phyloP scores from a whole-genome alignment of 23 tunicate genomes.

The Oikopleura albicans region DNA sequence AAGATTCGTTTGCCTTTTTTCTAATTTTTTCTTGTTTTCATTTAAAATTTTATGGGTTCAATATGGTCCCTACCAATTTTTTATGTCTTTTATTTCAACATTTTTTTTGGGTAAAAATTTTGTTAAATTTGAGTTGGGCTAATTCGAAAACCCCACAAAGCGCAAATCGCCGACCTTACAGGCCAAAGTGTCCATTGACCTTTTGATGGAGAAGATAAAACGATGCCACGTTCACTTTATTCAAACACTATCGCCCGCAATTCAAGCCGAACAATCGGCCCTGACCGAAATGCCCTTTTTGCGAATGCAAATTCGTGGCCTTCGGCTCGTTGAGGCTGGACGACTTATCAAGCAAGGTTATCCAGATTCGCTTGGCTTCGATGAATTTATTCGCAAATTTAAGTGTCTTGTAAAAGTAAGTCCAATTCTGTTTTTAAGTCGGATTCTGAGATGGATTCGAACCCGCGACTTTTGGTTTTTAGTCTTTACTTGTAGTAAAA shows the following conservation, averaged over 20 bases:
- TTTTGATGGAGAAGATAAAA: constrained; percentile 35
- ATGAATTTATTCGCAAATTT: constrained; percentile 7
- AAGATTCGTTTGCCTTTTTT: too few species aligned
- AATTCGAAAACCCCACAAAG: too few species aligned
- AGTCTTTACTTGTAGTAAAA: too few species aligned
- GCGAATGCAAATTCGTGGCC: constrained; percentile 41
- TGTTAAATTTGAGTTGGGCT: too few species aligned
- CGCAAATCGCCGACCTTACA: background rate
- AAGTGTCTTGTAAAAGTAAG: background rate
- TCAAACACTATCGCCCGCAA: constrained; percentile 23
- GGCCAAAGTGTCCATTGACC: constrained; percentile 21
- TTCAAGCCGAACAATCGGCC: constrained; percentile 11
- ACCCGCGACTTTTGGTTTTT: too few species aligned
- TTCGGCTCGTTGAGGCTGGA: constrained; percentile 36
- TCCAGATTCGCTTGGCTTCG: background rate
- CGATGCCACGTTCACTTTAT: constrained; percentile 59
- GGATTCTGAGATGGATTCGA: too few species aligned
- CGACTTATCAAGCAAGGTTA: constrained; percentile 50
- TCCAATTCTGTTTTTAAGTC: background rate
- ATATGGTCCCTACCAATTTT: too few species aligned
- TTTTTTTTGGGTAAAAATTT: too few species aligned
- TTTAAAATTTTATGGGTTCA: too few species aligned
- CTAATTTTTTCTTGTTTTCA: too few species aligned
- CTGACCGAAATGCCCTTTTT: constrained; percentile 7
- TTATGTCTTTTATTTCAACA: too few species aligned